These are phyloP conservation scores for Drosophila pruinosa DNA, from an alignment of 1,140 invertebrate species.

Conservation along the genomic window DNA sequence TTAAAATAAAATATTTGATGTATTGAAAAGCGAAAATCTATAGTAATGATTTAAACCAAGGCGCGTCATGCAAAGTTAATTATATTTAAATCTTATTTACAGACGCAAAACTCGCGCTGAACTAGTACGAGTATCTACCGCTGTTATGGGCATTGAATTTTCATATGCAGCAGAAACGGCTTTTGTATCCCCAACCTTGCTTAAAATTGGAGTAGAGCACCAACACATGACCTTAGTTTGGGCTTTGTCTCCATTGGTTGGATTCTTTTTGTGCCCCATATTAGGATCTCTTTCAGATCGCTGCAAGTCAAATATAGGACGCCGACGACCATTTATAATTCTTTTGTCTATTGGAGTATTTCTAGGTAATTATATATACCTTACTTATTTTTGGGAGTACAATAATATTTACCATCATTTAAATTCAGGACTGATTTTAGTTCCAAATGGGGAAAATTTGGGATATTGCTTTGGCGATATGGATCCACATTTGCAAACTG, in stretches of 20 bases:
- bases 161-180: conserved; percentile 98
- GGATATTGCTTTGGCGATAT: conserved; percentile 92
- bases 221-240: conserved; percentile 97
- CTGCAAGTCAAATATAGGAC: conserved; percentile 90
- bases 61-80: conserved; percentile 3
- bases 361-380: conserved; percentile 85
- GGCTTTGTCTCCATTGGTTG: conserved; percentile 95
- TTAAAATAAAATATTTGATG: too few relatives aligned
- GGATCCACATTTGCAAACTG: conserved; percentile 71
- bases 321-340: conserved; percentile 95
- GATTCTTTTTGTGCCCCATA: conserved; percentile 96
- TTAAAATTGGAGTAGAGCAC: conserved; percentile 96
- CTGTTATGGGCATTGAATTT: conserved; percentile 98
- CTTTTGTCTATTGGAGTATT: conserved; percentile 94
- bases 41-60: too few relatives aligned
- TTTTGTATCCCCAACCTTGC: conserved; percentile 96
- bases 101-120: conserved; percentile 92
- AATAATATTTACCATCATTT: background rate
- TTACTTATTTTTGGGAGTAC: background rate
- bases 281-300: conserved; percentile 96
- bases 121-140: conserved; percentile 93
- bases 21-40: background rate
- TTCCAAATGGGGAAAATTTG: conserved; percentile 94
- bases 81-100: conserved; percentile 18
- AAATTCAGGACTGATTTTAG: conserved; percentile 90